These are phyloP conservation scores for Rutpela maculata DNA, from an alignment of 2,888 invertebrate genomes.

Conservation along the genomic window DNA sequence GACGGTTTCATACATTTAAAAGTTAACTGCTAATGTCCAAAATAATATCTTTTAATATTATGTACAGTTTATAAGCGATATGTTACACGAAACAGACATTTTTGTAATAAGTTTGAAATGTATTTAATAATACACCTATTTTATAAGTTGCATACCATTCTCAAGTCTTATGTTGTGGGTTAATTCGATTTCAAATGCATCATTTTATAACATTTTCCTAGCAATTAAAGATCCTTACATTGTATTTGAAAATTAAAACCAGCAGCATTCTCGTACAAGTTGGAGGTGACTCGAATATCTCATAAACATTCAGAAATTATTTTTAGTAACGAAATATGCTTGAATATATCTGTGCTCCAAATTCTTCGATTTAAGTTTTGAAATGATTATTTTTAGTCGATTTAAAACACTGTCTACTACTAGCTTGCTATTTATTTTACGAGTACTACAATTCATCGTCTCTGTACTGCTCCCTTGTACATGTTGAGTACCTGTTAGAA, in stretches of 20 bases:
- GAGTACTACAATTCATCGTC: background rate
- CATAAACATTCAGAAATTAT: slow-evolving; percentile 55
- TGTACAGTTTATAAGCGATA: too few species aligned
- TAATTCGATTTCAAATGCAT: too few species aligned
- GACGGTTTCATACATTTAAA: too few species aligned
- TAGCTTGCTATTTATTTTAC: slow-evolving; percentile 1
- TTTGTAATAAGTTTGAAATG: too few species aligned
- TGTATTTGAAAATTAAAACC: background rate
- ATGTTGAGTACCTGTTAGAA: slow-evolving; percentile 2
- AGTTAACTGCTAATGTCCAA: too few species aligned
- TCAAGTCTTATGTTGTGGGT: too few species aligned
- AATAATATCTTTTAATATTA: too few species aligned
- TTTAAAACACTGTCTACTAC: slow-evolving; percentile 7
- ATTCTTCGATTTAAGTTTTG: slow-evolving; percentile 49
- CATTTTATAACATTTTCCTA: background rate
- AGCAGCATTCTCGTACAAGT: background rate
- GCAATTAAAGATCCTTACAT: background rate
- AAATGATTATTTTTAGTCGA: slow-evolving; percentile 53
- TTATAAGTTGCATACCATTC: too few species aligned
- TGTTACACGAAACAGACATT: too few species aligned
- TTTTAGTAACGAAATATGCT: slow-evolving; percentile 54
- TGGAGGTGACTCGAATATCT: slow-evolving; percentile 42
- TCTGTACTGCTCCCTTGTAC: background rate
- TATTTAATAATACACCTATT: too few species aligned
- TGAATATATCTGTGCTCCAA: slow-evolving; percentile 49